These are phyloP conservation scores for Actinostola sp. DNA, from an alignment of 92 coral and sea anemone species.

Conservation along the genomic window DNA sequence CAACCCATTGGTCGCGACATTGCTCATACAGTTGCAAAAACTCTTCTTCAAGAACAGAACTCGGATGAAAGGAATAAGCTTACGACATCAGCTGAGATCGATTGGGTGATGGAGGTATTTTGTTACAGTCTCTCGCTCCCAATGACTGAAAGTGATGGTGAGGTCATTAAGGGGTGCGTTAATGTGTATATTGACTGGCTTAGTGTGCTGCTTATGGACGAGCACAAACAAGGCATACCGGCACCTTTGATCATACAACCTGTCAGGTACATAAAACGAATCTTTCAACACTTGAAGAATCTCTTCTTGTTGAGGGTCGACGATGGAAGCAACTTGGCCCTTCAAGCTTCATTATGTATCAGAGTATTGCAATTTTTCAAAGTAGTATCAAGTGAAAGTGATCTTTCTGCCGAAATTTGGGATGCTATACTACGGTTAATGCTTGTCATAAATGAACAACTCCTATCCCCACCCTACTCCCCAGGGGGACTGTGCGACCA, in stretches of 20 bases:
- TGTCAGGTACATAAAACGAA: constrained; percentile 72
- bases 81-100: constrained; percentile 64
- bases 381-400: constrained; percentile 59
- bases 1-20: constrained; percentile 85
- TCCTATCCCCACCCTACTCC: constrained; percentile 86
- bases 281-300: constrained; percentile 92
- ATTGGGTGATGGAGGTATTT: constrained; percentile 97
- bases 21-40: constrained; percentile 78
- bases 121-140: constrained; percentile 91
- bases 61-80: constrained; percentile 57
- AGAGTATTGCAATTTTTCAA: constrained; percentile 80
- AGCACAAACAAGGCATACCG: constrained; percentile 83
- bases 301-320: constrained; percentile 74
- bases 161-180: constrained; percentile 92
- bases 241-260: constrained; percentile 75
- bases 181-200: constrained; percentile 91
- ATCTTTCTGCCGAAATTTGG: constrained; percentile 80
- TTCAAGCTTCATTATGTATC: constrained; percentile 94
- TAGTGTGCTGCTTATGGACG: constrained; percentile 50
- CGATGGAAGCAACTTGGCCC: constrained; percentile 82
- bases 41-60: constrained; percentile 68
- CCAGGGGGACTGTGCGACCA: constrained; percentile 93
- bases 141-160: constrained; percentile 91
- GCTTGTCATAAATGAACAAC: constrained; percentile 78
- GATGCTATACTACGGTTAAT: constrained; percentile 83